Evolutionary conservation across 2,113 vertebrate species (phyloP).

Genomic region (Cyphomyrus discorhynchus): DNA sequence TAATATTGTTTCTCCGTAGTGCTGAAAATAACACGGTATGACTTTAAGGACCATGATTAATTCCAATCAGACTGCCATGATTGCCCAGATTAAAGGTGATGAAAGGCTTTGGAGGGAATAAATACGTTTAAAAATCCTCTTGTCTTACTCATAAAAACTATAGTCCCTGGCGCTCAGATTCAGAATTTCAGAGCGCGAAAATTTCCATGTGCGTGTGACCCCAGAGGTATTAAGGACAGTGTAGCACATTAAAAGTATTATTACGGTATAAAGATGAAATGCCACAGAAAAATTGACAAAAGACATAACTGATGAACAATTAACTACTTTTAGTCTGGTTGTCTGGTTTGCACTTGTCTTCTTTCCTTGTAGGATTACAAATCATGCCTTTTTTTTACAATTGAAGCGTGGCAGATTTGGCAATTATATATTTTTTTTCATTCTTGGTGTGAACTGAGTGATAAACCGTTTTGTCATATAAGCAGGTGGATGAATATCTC

Average conservation of each 20-base stretch:
- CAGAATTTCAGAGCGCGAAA: neutral
- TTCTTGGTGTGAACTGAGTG: slow-evolving; percentile 1
- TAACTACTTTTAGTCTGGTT: neutral
- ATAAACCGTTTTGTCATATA: neutral
- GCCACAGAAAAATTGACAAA: neutral
- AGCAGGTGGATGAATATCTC: neutral
- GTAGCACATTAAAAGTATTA: neutral
- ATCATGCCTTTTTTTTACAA: neutral
- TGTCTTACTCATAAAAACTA: neutral
- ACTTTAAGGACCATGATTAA: neutral
- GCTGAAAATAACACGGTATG: neutral
- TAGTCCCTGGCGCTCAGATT: neutral
- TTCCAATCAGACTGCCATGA: neutral
- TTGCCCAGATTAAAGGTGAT: neutral
- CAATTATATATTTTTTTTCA: neutral
- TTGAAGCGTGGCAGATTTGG: neutral
- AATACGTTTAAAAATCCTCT: neutral
- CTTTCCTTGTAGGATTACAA: neutral
- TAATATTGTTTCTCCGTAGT: neutral
- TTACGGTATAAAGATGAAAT: neutral
- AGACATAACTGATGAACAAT: neutral
- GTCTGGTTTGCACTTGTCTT: neutral
- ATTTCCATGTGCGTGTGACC: neutral
- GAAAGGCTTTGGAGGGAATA: neutral
- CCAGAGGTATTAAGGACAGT: neutral